Base-by-base conservation (phyloP, 2,888 invertebrate species). In the Lottia scabra region DNA sequence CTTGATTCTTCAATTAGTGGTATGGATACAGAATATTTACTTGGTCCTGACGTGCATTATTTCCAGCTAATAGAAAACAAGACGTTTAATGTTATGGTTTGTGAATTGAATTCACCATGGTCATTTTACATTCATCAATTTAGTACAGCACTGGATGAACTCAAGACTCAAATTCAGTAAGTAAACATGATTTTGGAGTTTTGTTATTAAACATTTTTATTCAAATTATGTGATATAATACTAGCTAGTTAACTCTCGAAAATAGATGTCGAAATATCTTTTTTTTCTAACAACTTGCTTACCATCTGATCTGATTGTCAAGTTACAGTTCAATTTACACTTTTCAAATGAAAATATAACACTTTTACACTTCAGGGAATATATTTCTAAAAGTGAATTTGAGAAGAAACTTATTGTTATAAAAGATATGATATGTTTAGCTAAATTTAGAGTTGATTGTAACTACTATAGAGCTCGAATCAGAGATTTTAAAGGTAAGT, bases 391-490 rank as follows among this genome's bases (percentile, higher is more conserved):
- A 30, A 43, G 38, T 16, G n/a, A 56, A 38, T 56, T 68, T 45
- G 56, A 67, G 1, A 67, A 72, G 6, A 26, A 74, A n/a, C 13
- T 27, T 2, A 62, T 75, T 63, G 72, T 74, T 38, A 48, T 70
- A n/a, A 67, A 71, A 62, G 80, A 81, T 19, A 77, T 75, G 65
- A 27, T 77, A 6, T 83, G 81, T 68, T 70, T 83, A 56, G 95
- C 95, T 0, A 92, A 94, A 83, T 96, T 94, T 88, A 92, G 93
- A n/a, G 93, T 93, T 86, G 96, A 96, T 89, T 92, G 92, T 13
- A 75, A 76, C 87, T 97, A 95, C 95, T 95, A 94, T 89, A 91
- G 94, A 81, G 93, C 92, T 1, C 92, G 94, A 87, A 93, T 97
- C 2, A 91, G 93, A 68, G 92, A 92, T 74, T 90, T 94, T 19